A percentile compares a stretch with the other conserved stretches of the same genome.
phyloP scores from a whole-genome alignment of 2,113 vertebrate species.

The Grammomys dolichurus region DNA sequence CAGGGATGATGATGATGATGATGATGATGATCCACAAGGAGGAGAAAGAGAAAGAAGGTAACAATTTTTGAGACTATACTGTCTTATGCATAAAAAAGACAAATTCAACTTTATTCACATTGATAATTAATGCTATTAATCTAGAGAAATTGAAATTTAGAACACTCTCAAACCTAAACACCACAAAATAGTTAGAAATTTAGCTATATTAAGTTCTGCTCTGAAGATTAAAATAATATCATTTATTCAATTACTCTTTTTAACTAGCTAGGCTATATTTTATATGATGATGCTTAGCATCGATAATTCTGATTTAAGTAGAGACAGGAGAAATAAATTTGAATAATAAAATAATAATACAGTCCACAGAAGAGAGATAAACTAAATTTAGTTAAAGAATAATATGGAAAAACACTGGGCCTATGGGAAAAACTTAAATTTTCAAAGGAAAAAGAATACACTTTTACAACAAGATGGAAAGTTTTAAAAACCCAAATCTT shows the following conservation, averaged over 20 bases:
- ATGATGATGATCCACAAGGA: not conserved
- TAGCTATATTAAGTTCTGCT: slow-evolving; percentile 19
- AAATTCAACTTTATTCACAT: not conserved
- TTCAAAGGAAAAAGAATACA: not conserved
- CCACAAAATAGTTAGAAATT: slow-evolving; percentile 37
- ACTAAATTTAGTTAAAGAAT: not conserved
- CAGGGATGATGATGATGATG: not conserved
- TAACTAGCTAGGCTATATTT: not conserved
- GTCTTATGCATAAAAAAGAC: not conserved
- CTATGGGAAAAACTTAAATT: not conserved
- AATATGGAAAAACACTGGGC: not conserved
- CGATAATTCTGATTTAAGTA: slow-evolving; percentile 32
- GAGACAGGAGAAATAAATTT: slow-evolving; percentile 22
- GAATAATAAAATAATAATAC: not conserved
- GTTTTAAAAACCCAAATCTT: not conserved
- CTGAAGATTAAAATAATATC: slow-evolving; percentile 41
- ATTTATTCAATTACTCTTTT: slow-evolving; percentile 21
- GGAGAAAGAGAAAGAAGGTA: not conserved
- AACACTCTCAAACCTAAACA: not conserved
- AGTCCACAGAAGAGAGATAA: not conserved
- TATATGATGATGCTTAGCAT: not conserved
- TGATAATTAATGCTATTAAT: slow-evolving; percentile 36
- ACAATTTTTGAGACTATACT: not conserved
- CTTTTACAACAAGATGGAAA: not conserved
- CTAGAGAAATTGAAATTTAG: not conserved